Evolutionary conservation across 2,113 vertebrate species (phyloP).

Genomic region (Lipophrys pholis): DNA sequence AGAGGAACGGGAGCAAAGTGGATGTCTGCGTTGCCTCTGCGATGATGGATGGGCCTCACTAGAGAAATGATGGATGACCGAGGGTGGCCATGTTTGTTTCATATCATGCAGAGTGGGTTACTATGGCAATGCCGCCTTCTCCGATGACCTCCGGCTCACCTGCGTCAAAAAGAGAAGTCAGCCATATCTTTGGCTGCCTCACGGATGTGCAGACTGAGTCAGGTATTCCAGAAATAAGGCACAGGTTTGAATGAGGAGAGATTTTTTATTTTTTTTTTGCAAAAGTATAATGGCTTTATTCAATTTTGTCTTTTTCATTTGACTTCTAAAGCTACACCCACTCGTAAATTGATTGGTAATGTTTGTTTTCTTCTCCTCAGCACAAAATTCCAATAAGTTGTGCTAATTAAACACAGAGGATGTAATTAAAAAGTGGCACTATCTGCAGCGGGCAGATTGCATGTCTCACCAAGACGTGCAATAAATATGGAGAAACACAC

Average conservation of each 20-base stretch:
- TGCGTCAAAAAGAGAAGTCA: constrained; percentile 40
- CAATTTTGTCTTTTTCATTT: constrained; percentile 19
- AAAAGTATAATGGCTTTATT: constrained; percentile 1
- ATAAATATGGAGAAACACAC: constrained; percentile 49
- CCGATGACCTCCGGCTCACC: constrained; percentile 61
- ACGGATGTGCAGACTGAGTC: constrained; percentile 20
- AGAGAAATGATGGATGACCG: constrained; percentile 77
- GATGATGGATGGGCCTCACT: constrained; percentile 80
- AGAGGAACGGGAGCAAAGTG: constrained; percentile 75
- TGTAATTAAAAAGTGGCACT: constrained; percentile 76
- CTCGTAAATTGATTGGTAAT: constrained; percentile 52
- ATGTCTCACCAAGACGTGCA: constrained; percentile 45
- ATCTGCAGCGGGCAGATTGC: constrained; percentile 70
- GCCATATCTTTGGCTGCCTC: constrained; percentile 34
- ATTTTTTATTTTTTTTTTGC: constrained; percentile 17
- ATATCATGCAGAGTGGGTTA: constrained; percentile 62
- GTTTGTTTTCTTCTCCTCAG: constrained; percentile 63
- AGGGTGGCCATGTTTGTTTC: constrained; percentile 72
- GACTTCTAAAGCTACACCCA: constrained; percentile 15
- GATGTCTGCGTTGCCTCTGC: constrained; percentile 63
- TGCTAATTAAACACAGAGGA: constrained; percentile 76
- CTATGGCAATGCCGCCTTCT: constrained; percentile 48
- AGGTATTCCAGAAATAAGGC: not conserved
- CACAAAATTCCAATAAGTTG: constrained; percentile 66
- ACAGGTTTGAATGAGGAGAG: not conserved